Percentiles rank a stretch among this genome's conserved stretches.
Evolutionary conservation across 2,888 invertebrate species (phyloP).

Genomic region (Sericinus montela): DNA sequence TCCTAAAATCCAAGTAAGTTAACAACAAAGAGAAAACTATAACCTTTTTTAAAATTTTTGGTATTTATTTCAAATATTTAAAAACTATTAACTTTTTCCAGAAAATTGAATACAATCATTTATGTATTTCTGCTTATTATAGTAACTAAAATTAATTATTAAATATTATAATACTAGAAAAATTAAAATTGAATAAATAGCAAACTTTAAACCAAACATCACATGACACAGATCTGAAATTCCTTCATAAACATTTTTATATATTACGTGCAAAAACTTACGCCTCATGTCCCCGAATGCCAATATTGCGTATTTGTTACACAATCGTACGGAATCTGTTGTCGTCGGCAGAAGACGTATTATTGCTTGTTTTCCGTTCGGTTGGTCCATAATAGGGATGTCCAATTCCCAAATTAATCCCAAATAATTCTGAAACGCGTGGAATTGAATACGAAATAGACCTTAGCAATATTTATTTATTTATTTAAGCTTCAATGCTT

Average conservation of each 20-base stretch:
- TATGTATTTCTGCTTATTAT: too few relatives aligned
- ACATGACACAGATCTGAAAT: too few relatives aligned
- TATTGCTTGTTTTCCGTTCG: slow-evolving; percentile 42
- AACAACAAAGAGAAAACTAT: too few relatives aligned
- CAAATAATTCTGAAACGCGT: slow-evolving; percentile 25
- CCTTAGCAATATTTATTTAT: slow-evolving; percentile 9
- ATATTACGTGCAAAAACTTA: slow-evolving; percentile 1
- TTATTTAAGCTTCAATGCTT: too few relatives aligned
- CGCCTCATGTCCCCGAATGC: not conserved
- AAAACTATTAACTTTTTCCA: too few relatives aligned
- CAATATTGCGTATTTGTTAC: slow-evolving; percentile 31
- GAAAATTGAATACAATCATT: too few relatives aligned
- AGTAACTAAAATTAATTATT: too few relatives aligned
- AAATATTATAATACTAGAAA: too few relatives aligned
- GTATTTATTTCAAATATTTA: too few relatives aligned
- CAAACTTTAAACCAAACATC: too few relatives aligned
- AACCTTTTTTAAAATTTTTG: too few relatives aligned
- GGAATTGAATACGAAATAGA: slow-evolving; percentile 26
- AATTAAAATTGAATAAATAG: too few relatives aligned
- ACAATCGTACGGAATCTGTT: slow-evolving; percentile 31
- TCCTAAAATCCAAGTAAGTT: slow-evolving; percentile 44
- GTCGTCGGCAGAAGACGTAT: slow-evolving; percentile 25
- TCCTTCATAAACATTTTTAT: not conserved
- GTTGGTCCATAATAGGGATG: slow-evolving; percentile 34
- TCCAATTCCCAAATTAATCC: slow-evolving; percentile 39